phyloP scores from a whole-genome alignment of 2,113 vertebrate species.

The Eclectus roratus region DNA sequence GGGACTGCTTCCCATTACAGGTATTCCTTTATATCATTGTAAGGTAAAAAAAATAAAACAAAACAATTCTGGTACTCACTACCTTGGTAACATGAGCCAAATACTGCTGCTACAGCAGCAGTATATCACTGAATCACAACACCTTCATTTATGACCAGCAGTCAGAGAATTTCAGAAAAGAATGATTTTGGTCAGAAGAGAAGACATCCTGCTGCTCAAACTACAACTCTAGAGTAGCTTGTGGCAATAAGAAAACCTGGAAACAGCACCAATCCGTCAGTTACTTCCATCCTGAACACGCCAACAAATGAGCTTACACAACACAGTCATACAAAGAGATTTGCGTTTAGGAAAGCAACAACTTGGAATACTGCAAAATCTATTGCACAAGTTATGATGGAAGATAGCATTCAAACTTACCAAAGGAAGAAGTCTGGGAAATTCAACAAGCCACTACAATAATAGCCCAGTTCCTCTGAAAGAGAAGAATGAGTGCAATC shows the following conservation, averaged over 20 bases:
- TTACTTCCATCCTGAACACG: not conserved
- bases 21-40: not conserved
- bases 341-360: not conserved
- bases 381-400: not conserved
- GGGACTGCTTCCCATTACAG: not conserved
- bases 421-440: slow-evolving; percentile 27
- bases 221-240: not conserved
- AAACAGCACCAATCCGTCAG: not conserved
- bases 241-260: not conserved
- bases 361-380: not conserved
- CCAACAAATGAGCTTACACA: not conserved
- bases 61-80: not conserved
- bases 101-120: not conserved
- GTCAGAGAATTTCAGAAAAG: not conserved
- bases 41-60: not conserved
- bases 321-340: not conserved
- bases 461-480: slow-evolving; percentile 41
- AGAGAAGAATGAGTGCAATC: slow-evolving; percentile 33
- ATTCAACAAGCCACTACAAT: slow-evolving; percentile 10
- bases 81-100: not conserved
- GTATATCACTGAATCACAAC: not conserved
- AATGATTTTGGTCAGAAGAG: not conserved
- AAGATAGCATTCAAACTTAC: not conserved
- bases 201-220: not conserved
- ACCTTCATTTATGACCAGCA: not conserved